Conservation (phyloP, 2,797 vertebrate genomes). For the Anas bernieri region DNA sequence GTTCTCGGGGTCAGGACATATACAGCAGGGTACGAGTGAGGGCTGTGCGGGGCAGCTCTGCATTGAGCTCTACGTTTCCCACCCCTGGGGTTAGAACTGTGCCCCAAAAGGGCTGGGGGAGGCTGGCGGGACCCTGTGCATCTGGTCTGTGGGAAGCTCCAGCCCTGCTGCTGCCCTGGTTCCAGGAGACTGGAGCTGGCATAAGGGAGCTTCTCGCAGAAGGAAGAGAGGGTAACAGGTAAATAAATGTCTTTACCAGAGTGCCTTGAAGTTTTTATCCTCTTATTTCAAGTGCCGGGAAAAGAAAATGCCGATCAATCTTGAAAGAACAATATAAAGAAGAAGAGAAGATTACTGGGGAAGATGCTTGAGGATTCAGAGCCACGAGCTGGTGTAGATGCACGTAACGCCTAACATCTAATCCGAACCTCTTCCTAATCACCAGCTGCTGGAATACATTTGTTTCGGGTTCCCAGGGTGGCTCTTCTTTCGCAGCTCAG, state of each 20-base stretch:
- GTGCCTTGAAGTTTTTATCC: background rate
- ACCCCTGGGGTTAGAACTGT: no score
- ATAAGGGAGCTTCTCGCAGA: background rate
- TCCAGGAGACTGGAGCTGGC: background rate
- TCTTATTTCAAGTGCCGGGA: background rate
- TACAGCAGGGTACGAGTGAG: rapidly evolving
- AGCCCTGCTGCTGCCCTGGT: background rate
- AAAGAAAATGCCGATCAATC: background rate
- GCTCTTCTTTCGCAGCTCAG: background rate
- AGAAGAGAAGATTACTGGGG: background rate
- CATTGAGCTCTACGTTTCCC: background rate
- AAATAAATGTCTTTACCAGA: background rate
- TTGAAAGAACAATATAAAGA: background rate
- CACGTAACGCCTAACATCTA: background rate
- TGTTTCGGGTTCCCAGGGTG: background rate
- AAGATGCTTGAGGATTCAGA: background rate
- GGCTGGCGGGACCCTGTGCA: background rate
- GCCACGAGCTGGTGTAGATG: background rate
- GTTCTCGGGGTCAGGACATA: rapidly evolving
- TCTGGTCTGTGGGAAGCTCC: rapidly evolving
- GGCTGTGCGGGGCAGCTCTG: background rate
- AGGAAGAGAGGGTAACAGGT: rapidly evolving
- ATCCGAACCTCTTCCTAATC: background rate
- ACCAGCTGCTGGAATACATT: background rate
- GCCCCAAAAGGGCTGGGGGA: background rate